Base-by-base conservation (phyloP, 2,797 vertebrate species). In the Etheostoma nigrum region DNA sequence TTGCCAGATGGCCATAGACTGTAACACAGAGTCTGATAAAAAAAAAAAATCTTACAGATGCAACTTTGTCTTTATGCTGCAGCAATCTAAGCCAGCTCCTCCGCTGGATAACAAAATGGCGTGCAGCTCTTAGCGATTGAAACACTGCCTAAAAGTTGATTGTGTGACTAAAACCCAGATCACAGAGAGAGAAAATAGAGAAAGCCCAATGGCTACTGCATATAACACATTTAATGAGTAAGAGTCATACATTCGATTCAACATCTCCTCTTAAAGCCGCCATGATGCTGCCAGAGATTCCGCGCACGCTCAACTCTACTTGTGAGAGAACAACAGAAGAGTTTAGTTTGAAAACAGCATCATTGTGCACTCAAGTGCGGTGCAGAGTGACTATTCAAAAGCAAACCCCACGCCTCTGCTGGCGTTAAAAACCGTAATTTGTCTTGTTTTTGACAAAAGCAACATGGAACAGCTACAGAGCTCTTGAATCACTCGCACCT, bases 401-500 rank as follows among this genome's bases (percentile, higher is more conserved):
- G 72, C 51, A 52, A 48, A 68, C 59, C 42, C 21, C 21, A 60
- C 83, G 58, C 86, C 67, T 83, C 65, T 54, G 70, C 77, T 11
- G 36, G 61, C 42, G 33, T 54, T 85, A 67, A 63, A 67, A 82
- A 76, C 72, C 69, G 78, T 72, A 51, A 77, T 88, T 90, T 66
- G 60, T 62, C 76, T 82, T 82, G 76, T 85, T 88, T 88, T 83
- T 67, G 72, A 84, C 84, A 78, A 87, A 88, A 78, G 69, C 78
- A 70, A 79, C 72, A 54, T 2, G 33, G 19, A 78, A 64, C 58
- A 8, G 74, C 80, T 30, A 60, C 78, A 79, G 68, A 72, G 79
- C 84, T 63, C 78, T 80, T 23, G 74, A 93, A 91, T 76, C 48
- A 49, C 79, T 84, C 74, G 54, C 93, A 93, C 90, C 91, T 92